Base-by-base conservation (phyloP, 2,888 invertebrate species). In the Gerosis bhagava region DNA sequence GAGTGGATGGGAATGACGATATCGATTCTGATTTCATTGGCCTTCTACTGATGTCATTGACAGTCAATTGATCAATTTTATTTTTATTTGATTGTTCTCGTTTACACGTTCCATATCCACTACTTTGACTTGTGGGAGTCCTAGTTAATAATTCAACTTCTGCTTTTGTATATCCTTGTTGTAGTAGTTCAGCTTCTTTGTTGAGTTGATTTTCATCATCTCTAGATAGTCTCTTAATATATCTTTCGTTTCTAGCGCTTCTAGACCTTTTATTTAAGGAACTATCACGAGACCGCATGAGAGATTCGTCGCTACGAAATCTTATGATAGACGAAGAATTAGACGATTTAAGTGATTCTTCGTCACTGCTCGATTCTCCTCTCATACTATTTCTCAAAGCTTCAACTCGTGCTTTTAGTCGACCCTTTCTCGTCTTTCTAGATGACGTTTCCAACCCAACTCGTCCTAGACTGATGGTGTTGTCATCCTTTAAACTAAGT, bases 191-290 rank as follows among this genome's bases (percentile, higher is more conserved):
- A 13, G 89, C 87, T 77, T 92, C 92, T 63, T 87, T 87, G 50
- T 90, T 90, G 4, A 89, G 66, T 56, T 87, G 83, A 50, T 83
- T 80, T 65, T 93, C 93, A 24, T 94, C 94, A 57, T 94, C 94
- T 48, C 92, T 90, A 8, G 94, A 94, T 56, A 95, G 76, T 43
- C 96, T 90, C 65, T 94, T 94, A 45, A 94, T 92, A 65, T 95
- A 95, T 43, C 96, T 90, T 70, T 96, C 96, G 41, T 95, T 96
- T 60, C 96, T 90, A 0, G 95, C 95, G 15, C 93, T 91, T 44
- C 95, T 88, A 17, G 94, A 92, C 63, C 91, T 90, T 57, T 93
- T 91, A 65, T 90, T 93, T 26, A 90, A 76, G 0, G 92, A 90
- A 47, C 89, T 89, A 49, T 90, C 91, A 17, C 91, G 90, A 25